Conservation (phyloP, 1,140 invertebrate genomes). For the Drosophila pallidifrons region DNA sequence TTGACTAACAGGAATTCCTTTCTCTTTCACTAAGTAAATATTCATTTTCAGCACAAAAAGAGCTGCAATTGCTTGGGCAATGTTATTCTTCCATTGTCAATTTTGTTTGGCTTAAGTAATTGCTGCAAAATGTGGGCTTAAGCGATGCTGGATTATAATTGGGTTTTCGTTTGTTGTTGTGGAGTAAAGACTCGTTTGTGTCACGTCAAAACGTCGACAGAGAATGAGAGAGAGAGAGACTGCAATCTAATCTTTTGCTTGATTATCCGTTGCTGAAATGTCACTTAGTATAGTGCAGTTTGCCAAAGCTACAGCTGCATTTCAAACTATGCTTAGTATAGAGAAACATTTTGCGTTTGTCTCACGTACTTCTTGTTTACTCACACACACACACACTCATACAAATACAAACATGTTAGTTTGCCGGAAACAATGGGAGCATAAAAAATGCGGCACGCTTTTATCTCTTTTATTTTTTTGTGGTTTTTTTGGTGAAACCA, state of each 20-base stretch:
- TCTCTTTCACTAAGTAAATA: not conserved
- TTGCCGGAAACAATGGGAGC: slow-evolving; percentile 21
- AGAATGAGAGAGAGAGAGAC: slow-evolving; percentile 1
- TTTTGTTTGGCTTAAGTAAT: slow-evolving; percentile 21
- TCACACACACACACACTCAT: not conserved
- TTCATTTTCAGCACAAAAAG: not conserved
- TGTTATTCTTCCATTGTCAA: not conserved
- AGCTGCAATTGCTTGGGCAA: not conserved
- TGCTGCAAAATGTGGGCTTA: slow-evolving; percentile 12
- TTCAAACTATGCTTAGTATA: not conserved
- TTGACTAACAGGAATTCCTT: not conserved
- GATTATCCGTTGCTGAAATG: slow-evolving; percentile 57
- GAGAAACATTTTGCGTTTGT: not conserved
- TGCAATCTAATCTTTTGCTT: slow-evolving; percentile 43
- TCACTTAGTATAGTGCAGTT: slow-evolving; percentile 44
- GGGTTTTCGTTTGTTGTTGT: not conserved
- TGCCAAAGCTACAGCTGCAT: slow-evolving; percentile 32
- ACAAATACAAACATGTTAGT: not conserved
- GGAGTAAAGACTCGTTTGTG: not conserved
- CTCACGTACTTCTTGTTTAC: slow-evolving; percentile 18
- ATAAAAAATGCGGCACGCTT: slow-evolving; percentile 28
- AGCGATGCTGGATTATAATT: not conserved
- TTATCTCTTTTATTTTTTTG: slow-evolving; percentile 19
- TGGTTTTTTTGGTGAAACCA: slow-evolving; percentile 14
- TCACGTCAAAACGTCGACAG: not conserved